Evolutionary conservation across 2,888 invertebrate species (phyloP).

Genomic region (Iphiclides podalirius): DNA sequence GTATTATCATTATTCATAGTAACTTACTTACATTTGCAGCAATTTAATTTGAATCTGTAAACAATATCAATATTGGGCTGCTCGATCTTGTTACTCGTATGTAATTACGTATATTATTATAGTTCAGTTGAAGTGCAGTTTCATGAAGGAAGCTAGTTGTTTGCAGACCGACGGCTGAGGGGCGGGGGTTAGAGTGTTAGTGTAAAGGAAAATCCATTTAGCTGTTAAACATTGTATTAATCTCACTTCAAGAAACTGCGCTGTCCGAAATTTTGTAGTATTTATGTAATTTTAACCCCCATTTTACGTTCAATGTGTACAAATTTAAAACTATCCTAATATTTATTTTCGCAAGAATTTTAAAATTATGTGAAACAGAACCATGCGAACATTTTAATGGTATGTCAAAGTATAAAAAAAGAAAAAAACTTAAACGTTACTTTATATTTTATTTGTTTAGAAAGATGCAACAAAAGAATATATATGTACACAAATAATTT

Average conservation of each 20-base stretch:
- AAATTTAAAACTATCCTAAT: no score
- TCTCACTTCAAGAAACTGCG: conserved; percentile 39
- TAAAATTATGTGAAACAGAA: no score
- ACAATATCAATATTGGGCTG: conserved; percentile 48
- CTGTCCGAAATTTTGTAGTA: conserved; percentile 44
- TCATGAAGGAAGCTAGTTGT: conserved; percentile 38
- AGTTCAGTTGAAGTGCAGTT: conserved; percentile 44
- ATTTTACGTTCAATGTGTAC: no score
- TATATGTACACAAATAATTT: no score
- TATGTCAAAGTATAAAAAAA: no score
- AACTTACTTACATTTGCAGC: conserved; percentile 2
- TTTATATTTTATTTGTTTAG: no score
- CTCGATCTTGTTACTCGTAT: conserved; percentile 33
- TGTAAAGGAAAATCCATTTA: conserved; percentile 63
- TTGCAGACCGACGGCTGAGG: conserved; percentile 23
- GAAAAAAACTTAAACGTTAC: no score
- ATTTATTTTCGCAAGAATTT: no score
- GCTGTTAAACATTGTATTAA: conserved; percentile 63
- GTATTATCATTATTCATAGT: not conserved
- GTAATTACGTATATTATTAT: conserved; percentile 27
- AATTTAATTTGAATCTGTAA: conserved; percentile 31
- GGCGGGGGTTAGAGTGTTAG: conserved; percentile 27
- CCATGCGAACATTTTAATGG: no score
- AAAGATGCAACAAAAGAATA: no score
- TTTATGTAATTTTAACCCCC: no score